phyloP scores from a whole-genome alignment of 2,113 vertebrate species.

The Amblyopsis rosae region DNA sequence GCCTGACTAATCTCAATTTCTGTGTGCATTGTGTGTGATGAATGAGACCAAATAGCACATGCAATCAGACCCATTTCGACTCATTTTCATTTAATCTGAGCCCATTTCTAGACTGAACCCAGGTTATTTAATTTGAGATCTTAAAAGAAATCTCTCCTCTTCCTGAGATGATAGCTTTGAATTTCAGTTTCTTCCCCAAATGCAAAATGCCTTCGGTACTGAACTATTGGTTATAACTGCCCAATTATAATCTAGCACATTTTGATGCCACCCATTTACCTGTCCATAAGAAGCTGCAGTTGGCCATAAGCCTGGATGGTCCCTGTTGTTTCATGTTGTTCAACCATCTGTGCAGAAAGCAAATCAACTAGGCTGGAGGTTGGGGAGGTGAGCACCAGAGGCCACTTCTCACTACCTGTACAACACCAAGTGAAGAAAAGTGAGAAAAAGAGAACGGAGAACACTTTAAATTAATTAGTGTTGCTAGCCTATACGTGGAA shows the following conservation, averaged over 20 bases:
- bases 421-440: slow-evolving; percentile 1
- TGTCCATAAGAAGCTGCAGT: slow-evolving; percentile 50
- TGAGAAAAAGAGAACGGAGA: not conserved
- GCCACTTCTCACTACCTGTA: slow-evolving; percentile 23
- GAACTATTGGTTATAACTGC: slow-evolving; percentile 34
- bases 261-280: slow-evolving; percentile 42
- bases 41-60: slow-evolving; percentile 31
- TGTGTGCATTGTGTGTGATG: slow-evolving; percentile 13
- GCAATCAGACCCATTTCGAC: slow-evolving; percentile 55
- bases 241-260: slow-evolving; percentile 48
- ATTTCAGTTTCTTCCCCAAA: slow-evolving; percentile 30
- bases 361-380: slow-evolving; percentile 33
- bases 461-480: not conserved
- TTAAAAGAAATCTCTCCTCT: slow-evolving; percentile 13
- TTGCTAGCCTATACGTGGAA: not conserved
- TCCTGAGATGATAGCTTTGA: slow-evolving; percentile 19
- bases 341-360: slow-evolving; percentile 65
- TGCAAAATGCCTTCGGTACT: slow-evolving; percentile 22
- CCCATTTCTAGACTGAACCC: not conserved
- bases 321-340: slow-evolving; percentile 60
- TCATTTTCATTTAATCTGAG: slow-evolving; percentile 12
- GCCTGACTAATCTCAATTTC: slow-evolving; percentile 25
- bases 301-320: slow-evolving; percentile 58
- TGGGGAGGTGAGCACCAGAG: slow-evolving; percentile 36
- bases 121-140: slow-evolving; percentile 28